These are phyloP conservation scores for Cryptotis parvus DNA, from an alignment of 2,113 vertebrate genomes.

Conservation along the genomic window DNA sequence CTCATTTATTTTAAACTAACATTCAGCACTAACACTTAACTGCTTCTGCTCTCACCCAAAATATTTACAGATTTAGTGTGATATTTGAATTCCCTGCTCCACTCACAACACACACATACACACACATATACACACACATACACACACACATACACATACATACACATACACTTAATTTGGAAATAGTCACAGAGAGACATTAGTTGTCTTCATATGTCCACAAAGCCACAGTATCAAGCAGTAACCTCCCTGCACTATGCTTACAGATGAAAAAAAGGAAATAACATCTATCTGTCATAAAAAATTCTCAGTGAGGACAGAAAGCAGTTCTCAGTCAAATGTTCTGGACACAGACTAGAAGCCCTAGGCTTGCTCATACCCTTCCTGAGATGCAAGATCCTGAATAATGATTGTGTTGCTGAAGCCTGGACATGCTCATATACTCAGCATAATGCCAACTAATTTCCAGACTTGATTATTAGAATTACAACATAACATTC, in stretches of 20 bases:
- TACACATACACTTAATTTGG: not conserved
- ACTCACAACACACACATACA: too few species aligned
- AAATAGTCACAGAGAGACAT: slow-evolving; percentile 9
- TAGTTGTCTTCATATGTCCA: not conserved
- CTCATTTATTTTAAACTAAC: not conserved
- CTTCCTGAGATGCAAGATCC: slow-evolving; percentile 1
- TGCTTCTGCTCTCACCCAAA: not conserved
- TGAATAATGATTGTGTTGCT: not conserved
- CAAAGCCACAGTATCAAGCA: not conserved
- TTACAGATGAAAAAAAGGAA: not conserved
- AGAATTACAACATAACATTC: not conserved
- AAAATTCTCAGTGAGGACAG: not conserved
- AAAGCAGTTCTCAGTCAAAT: not conserved
- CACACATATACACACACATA: too few species aligned
- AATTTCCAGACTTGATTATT: not conserved
- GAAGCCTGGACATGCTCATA: not conserved
- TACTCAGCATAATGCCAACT: not conserved
- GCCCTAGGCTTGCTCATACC: not conserved
- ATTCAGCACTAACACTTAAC: not conserved
- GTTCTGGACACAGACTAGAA: too few species aligned
- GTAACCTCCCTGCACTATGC: not conserved
- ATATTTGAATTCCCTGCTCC: too few species aligned
- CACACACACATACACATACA: not conserved
- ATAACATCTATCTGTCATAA: not conserved
- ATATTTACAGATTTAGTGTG: too few species aligned